Conservation (phyloP, 1,140 invertebrate species). For the Pogonus chalceus region DNA sequence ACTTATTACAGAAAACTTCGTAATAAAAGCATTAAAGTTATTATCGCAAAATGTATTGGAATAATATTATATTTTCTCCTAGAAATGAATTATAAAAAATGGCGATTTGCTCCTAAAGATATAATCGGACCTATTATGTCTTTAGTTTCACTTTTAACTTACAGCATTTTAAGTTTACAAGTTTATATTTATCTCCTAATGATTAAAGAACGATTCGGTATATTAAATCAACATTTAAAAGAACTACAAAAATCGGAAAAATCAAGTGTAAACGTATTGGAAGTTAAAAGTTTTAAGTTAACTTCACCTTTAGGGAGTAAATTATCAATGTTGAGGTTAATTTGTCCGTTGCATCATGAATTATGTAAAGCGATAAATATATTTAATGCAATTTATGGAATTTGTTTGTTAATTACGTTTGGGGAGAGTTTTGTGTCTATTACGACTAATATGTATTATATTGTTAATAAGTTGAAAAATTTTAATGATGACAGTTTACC, state of each 20-base stretch:
- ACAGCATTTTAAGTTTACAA: conserved; percentile 2
- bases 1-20: conserved; percentile 8
- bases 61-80: neutral
- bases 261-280: neutral
- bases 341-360: conserved; percentile 16
- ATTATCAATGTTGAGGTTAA: conserved; percentile 13
- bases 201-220: neutral
- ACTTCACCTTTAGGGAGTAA: neutral
- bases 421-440: conserved; percentile 13
- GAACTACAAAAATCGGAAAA: neutral
- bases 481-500: neutral
- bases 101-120: neutral
- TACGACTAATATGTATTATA: neutral
- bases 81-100: neutral
- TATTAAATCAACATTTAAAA: conserved; percentile 1
- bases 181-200: neutral
- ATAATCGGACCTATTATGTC: neutral
- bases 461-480: neutral
- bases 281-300: neutral
- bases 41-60: neutral
- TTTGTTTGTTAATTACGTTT: conserved; percentile 12
- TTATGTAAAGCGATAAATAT: conserved; percentile 12
- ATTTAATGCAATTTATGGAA: conserved; percentile 16
- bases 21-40: neutral
- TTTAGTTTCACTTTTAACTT: neutral